Conservation (phyloP, 2,888 invertebrate species). For the Microplitis manilae region DNA sequence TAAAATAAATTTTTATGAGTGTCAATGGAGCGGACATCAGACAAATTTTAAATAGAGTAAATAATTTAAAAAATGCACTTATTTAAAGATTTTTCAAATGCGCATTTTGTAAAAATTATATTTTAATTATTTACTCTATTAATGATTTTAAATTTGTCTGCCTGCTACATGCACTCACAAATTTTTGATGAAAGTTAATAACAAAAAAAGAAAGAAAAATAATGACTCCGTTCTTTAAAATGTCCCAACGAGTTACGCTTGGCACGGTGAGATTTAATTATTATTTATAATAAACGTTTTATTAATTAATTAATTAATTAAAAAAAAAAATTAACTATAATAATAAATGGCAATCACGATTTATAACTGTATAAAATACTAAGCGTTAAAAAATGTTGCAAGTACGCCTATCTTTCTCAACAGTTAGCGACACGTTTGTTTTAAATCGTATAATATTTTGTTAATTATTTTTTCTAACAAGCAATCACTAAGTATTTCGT, state of each 20-base stretch:
- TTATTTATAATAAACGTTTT: not conserved
- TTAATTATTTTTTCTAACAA: conserved; percentile 13
- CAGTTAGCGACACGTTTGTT: conserved; percentile 57
- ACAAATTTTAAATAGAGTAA: too few relatives aligned
- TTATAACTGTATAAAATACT: conserved; percentile 32
- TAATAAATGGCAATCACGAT: conserved; percentile 36
- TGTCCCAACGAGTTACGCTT: not conserved
- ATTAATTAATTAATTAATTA: not conserved
- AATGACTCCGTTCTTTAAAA: too few relatives aligned
- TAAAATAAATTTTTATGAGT: conserved; percentile 17
- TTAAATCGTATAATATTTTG: conserved; percentile 25
- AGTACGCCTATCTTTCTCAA: conserved; percentile 66
- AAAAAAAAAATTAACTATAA: conserved; percentile 22
- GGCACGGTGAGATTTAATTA: not conserved
- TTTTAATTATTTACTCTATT: too few relatives aligned
- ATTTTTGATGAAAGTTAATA: too few relatives aligned
- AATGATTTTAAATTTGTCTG: too few relatives aligned
- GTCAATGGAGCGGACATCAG: not conserved
- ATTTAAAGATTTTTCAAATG: too few relatives aligned
- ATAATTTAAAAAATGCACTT: too few relatives aligned
- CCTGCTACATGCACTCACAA: too few relatives aligned
- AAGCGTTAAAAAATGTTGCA: conserved; percentile 15
- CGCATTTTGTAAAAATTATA: too few relatives aligned
- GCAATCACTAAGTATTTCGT: conserved; percentile 45
- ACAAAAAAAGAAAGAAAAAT: too few relatives aligned